Conservation (phyloP, 2,797 vertebrate genomes). For the Miichthys miiuy region DNA sequence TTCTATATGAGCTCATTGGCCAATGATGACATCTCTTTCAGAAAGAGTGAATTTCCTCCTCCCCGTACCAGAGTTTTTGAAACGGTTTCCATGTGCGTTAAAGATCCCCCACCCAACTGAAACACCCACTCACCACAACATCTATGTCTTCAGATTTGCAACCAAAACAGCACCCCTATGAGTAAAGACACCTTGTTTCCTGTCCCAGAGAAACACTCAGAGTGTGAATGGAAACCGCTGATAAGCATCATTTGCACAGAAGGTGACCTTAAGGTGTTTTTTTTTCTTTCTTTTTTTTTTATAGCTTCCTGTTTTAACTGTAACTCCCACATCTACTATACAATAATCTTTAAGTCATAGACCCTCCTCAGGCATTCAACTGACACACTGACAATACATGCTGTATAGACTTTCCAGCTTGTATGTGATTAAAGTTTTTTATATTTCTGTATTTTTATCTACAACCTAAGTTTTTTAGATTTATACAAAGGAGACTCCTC, state of each 20-base stretch:
- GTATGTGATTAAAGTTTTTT: not conserved
- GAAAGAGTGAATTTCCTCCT: conserved; percentile 8
- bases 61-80: not conserved
- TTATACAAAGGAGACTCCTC: not conserved
- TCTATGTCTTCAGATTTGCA: not conserved
- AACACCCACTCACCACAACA: conserved; percentile 28
- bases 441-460: not conserved
- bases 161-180: not conserved
- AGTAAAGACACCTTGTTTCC: conserved; percentile 24
- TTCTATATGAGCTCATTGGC: not conserved
- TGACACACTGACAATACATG: not conserved
- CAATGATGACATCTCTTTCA: conserved; percentile 6
- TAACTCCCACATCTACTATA: not conserved
- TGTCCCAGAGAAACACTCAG: not conserved
- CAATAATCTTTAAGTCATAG: not conserved
- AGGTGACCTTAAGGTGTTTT: not conserved
- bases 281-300: not conserved
- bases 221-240: conserved; percentile 53
- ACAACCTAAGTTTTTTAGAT: not conserved
- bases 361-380: not conserved
- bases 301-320: not conserved
- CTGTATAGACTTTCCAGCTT: no score
- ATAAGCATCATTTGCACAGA: conserved; percentile 40
- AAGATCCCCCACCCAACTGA: conserved; percentile 53
- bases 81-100: conserved; percentile 27